phyloP scores from a whole-genome alignment of 2,113 vertebrate genomes.

The Hyperopisus bebe region DNA sequence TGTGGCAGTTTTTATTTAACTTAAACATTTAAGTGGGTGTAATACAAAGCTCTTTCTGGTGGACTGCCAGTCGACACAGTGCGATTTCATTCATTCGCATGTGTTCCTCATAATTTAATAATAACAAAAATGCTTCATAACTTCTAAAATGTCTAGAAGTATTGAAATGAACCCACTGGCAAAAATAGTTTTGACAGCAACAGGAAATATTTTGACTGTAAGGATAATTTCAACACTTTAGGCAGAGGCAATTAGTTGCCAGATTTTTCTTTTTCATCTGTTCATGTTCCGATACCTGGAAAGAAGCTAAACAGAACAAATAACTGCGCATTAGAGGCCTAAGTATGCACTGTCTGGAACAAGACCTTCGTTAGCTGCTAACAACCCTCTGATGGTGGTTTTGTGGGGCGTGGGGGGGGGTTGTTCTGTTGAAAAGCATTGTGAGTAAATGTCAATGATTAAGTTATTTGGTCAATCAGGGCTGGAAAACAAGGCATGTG shows the following conservation, averaged over 20 bases:
- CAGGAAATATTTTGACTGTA: background rate
- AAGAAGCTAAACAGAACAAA: conserved; percentile 27
- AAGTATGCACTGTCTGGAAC: background rate
- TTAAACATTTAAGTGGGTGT: background rate
- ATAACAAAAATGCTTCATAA: background rate
- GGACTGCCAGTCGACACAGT: background rate
- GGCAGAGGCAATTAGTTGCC: background rate
- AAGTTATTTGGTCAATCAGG: background rate
- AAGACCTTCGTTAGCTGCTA: background rate
- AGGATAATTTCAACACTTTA: background rate
- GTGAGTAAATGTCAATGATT: background rate
- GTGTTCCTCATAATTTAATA: background rate
- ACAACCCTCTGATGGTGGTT: background rate
- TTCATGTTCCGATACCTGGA: conserved; percentile 11
- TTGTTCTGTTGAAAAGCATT: background rate
- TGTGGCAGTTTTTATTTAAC: background rate
- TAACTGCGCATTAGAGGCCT: conserved; percentile 3
- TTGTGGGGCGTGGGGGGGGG: background rate
- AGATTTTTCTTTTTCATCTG: conserved; percentile 20
- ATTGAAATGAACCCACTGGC: background rate
- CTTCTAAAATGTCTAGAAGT: background rate
- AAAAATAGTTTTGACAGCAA: background rate
- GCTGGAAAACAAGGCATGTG: background rate
- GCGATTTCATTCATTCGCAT: background rate
- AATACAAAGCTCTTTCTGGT: background rate